phyloP scores from a whole-genome alignment of 2,888 invertebrate genomes.

The Pilophorus perplexus region DNA sequence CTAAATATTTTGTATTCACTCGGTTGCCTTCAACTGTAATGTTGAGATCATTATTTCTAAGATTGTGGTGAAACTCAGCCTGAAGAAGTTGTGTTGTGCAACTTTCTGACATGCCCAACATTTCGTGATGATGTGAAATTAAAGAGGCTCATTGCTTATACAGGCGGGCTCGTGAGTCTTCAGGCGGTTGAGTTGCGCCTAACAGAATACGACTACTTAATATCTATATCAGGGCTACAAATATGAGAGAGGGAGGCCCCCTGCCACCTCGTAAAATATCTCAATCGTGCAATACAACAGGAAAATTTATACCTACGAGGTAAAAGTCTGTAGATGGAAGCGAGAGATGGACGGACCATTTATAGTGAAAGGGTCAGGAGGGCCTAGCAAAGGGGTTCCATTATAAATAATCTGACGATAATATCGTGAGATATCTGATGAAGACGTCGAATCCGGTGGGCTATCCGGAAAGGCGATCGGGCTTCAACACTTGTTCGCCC shows the following conservation, averaged over 20 bases:
- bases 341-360: slow-evolving; percentile 18
- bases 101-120: slow-evolving; percentile 9
- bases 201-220: slow-evolving; percentile 19
- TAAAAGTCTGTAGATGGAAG: slow-evolving; percentile 6
- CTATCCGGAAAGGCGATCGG: slow-evolving; percentile 15
- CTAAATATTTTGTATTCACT: no score
- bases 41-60: no score
- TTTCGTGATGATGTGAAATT: slow-evolving; percentile 30
- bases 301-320: slow-evolving; percentile 3
- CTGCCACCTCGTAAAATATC: neutral
- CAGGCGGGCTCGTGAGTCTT: slow-evolving; percentile 26
- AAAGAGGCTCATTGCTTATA: slow-evolving; percentile 23
- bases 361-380: slow-evolving; percentile 11
- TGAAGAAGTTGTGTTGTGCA: no score
- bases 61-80: no score
- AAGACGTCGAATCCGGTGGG: slow-evolving; percentile 10
- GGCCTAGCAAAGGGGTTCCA: slow-evolving; percentile 12
- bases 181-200: slow-evolving; percentile 23
- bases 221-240: slow-evolving; percentile 25
- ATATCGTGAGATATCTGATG: slow-evolving; percentile 34
- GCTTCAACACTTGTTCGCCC: slow-evolving; percentile 17
- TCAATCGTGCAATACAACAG: slow-evolving; percentile 20
- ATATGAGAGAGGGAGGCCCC: neutral
- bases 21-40: no score
- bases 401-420: slow-evolving; percentile 29